Evolutionary conservation across 2,797 vertebrate genomes (phyloP).

Genomic region (Falco naumanni): DNA sequence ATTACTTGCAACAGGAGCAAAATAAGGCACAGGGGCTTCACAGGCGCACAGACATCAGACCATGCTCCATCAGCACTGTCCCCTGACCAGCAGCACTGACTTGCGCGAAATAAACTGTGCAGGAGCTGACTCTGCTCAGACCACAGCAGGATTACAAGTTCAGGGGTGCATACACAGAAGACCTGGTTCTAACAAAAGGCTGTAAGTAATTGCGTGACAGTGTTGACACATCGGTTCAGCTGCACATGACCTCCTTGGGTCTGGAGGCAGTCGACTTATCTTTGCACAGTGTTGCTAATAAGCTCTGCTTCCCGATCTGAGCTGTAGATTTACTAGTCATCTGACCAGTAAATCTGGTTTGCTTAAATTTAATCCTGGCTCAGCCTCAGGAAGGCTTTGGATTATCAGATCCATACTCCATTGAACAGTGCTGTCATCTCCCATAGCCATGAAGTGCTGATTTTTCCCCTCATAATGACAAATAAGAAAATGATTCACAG

Average conservation of each 20-base stretch:
- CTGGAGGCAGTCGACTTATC: background rate
- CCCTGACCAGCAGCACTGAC: background rate
- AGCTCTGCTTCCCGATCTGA: background rate
- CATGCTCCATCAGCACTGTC: background rate
- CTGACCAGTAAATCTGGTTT: background rate
- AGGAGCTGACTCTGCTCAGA: background rate
- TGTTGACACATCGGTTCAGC: background rate
- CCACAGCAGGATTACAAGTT: background rate
- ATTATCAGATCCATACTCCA: background rate
- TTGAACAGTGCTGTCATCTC: background rate
- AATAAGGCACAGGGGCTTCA: background rate
- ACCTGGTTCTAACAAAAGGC: background rate
- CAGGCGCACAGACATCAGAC: background rate
- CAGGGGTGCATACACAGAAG: background rate
- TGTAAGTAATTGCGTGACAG: background rate
- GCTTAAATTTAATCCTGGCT: background rate
- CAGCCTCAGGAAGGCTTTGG: background rate
- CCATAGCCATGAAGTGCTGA: background rate
- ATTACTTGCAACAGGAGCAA: background rate
- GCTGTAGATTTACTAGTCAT: background rate
- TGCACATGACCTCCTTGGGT: background rate
- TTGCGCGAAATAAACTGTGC: background rate
- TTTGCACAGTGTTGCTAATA: background rate
- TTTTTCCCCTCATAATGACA: background rate
- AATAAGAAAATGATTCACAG: background rate